phyloP scores from a whole-genome alignment of 2,888 invertebrate species.

The Drosophila nr. fundita region DNA sequence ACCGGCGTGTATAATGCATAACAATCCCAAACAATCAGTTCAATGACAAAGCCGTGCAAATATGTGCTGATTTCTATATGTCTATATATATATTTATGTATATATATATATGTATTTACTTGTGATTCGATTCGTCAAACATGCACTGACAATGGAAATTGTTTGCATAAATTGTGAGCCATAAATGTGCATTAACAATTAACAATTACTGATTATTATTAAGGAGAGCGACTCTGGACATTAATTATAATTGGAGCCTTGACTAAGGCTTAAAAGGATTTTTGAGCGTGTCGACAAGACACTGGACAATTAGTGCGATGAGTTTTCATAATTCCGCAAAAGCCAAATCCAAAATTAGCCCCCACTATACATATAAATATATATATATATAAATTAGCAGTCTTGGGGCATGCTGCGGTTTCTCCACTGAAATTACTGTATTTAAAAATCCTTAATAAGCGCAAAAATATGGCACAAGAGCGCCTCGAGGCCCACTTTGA shows the following conservation, averaged over 20 bases:
- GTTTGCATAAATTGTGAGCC: constrained; percentile 72
- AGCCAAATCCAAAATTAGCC: constrained; percentile 62
- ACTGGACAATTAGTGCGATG: constrained; percentile 68
- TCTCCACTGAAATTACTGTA: constrained; percentile 68
- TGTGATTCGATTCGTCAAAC: constrained; percentile 8
- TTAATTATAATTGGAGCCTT: constrained; percentile 52
- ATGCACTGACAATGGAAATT: constrained; percentile 41
- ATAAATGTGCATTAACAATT: constrained; percentile 76
- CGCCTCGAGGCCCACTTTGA: constrained; percentile 38
- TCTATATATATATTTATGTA: not conserved
- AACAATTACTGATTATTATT: constrained; percentile 44
- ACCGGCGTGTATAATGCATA: constrained; percentile 35
- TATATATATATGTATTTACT: not conserved
- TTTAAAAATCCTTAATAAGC: constrained; percentile 79
- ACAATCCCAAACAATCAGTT: constrained; percentile 61
- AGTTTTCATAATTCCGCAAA: constrained; percentile 66
- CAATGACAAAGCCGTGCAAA: constrained; percentile 70
- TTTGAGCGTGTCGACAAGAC: constrained; percentile 27
- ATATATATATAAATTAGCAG: constrained; percentile 71
- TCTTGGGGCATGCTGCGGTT: constrained; percentile 22
- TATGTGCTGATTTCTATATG: constrained; percentile 38
- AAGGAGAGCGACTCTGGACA: constrained; percentile 21
- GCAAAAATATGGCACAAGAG: constrained; percentile 64
- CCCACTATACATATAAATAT: not conserved
- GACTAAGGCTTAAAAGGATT: constrained; percentile 71